phyloP scores from a whole-genome alignment of 2,797 vertebrate species.

The Hozukius guyotensis region DNA sequence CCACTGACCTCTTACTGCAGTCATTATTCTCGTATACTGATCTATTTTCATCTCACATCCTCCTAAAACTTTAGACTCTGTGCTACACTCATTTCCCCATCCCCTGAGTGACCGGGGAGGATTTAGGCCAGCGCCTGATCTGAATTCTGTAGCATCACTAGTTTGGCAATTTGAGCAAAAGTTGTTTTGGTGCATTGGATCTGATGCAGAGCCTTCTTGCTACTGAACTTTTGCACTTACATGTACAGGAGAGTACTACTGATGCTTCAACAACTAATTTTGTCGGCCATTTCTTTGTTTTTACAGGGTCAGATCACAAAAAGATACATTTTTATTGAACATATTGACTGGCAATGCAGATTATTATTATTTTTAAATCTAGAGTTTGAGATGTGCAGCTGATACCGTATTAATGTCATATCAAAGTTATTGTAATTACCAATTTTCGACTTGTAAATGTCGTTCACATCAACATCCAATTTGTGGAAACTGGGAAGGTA shows the following conservation, averaged over 20 bases:
- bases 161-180: constrained; percentile 36
- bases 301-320: not conserved
- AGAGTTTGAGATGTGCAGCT: not conserved
- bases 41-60: constrained; percentile 56
- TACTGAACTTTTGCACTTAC: not conserved
- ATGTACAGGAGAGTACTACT: not conserved
- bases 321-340: not conserved
- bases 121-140: constrained; percentile 72
- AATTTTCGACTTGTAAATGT: not conserved
- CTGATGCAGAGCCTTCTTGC: not conserved
- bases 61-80: constrained; percentile 43
- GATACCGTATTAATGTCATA: not conserved
- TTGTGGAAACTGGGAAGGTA: not conserved
- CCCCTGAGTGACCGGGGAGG: constrained; percentile 51
- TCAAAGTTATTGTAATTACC: not conserved
- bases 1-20: constrained; percentile 24
- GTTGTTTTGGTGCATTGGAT: constrained; percentile 42
- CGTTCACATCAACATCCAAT: not conserved
- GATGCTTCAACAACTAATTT: not conserved
- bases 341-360: not conserved
- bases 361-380: not conserved
- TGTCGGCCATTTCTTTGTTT: not conserved
- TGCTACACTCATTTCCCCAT: constrained; percentile 51
- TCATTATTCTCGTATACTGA: constrained; percentile 26
- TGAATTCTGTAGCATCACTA: constrained; percentile 54